Evolutionary conservation across 2,113 vertebrate species (phyloP).

Genomic region (Leucosticte australis): DNA sequence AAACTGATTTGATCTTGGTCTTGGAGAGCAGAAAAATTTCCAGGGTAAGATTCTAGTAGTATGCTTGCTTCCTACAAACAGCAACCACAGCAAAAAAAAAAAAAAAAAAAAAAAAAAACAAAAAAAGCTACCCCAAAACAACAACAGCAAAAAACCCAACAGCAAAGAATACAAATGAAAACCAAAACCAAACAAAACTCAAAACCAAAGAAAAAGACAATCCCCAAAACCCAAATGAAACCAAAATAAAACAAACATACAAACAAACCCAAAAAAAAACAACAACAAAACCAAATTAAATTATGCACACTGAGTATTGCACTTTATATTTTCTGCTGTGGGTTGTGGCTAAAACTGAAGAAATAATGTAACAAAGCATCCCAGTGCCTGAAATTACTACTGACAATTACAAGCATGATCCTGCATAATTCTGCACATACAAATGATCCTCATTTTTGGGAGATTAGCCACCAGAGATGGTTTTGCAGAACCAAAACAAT

Average conservation of each 20-base stretch:
- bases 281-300: neutral
- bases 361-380: neutral
- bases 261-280: neutral
- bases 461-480: neutral
- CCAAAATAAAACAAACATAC: neutral
- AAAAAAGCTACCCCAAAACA: neutral
- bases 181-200: neutral
- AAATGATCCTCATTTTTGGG: neutral
- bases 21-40: neutral
- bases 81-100: neutral
- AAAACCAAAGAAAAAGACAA: neutral
- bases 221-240: neutral
- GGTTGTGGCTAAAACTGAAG: neutral
- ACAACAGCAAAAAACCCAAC: neutral
- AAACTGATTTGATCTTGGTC: neutral
- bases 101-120: neutral
- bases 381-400: neutral
- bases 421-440: neutral
- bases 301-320: neutral
- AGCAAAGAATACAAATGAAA: neutral
- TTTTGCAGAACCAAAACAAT: neutral
- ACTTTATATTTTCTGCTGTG: neutral
- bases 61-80: neutral
- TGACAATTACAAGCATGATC: neutral
- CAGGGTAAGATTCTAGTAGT: neutral